A percentile compares a stretch with the other conserved stretches of the same genome.
phyloP scores from a whole-genome alignment of 1,140 invertebrate species.

The Archivesica marissinica region DNA sequence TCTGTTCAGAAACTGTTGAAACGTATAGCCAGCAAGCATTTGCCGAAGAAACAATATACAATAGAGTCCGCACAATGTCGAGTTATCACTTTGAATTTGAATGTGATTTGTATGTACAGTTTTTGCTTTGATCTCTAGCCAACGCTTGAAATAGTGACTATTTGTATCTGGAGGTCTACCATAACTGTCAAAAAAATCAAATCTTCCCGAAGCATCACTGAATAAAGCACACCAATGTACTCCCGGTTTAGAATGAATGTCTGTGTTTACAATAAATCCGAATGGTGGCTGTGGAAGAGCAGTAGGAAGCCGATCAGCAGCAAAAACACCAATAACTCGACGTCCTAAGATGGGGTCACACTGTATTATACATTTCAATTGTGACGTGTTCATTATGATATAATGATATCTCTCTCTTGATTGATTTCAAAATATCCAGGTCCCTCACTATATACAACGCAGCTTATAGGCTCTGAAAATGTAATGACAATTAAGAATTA shows the following conservation, averaged over 20 bases:
- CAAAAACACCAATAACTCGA: constrained; percentile 8
- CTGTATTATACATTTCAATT: constrained; percentile 14
- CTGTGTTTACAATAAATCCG: neutral
- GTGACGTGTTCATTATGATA: too few relatives aligned
- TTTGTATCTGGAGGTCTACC: constrained; percentile 32
- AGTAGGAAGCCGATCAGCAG: too few relatives aligned
- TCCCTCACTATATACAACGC: too few relatives aligned
- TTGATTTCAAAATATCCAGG: too few relatives aligned
- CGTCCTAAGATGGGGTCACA: constrained; percentile 27
- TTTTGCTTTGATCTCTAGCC: neutral
- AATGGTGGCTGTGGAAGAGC: neutral
- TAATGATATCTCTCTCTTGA: too few relatives aligned
- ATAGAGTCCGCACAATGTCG: constrained; percentile 35
- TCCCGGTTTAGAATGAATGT: constrained; percentile 7
- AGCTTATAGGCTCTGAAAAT: too few relatives aligned
- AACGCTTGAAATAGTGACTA: constrained; percentile 24
- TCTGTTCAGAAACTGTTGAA: neutral
- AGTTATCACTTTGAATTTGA: constrained; percentile 31
- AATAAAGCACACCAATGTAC: constrained; percentile 22
- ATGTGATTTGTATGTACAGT: neutral
- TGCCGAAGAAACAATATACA: constrained; percentile 29
- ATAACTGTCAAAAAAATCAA: constrained; percentile 57
- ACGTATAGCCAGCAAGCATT: neutral
- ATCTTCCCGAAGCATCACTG: neutral
- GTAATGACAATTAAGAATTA: too few relatives aligned